Evolutionary conservation across 2,888 invertebrate genomes (phyloP).

Genomic region (Eupeodes luniger): DNA sequence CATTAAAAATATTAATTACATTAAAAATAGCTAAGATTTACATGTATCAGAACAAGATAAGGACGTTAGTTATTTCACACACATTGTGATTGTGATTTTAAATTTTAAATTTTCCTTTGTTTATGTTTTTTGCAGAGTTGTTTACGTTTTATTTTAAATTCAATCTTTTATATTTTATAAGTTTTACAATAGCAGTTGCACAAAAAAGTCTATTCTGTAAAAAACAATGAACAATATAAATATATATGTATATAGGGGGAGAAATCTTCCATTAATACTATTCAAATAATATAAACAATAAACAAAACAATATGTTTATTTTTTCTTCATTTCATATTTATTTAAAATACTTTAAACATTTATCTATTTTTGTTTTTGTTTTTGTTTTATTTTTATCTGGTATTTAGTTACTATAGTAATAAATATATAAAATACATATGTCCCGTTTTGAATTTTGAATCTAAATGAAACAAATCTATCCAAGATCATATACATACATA

Average conservation of each 20-base stretch:
- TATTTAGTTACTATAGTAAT: slow-evolving; percentile 67
- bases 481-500: slow-evolving; percentile 54
- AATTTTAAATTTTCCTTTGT: slow-evolving; percentile 26
- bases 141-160: slow-evolving; percentile 49
- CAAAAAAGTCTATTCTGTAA: slow-evolving; percentile 68
- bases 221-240: slow-evolving; percentile 74
- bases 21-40: slow-evolving; percentile 33
- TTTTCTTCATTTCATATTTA: slow-evolving; percentile 58
- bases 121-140: slow-evolving; percentile 24
- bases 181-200: slow-evolving; percentile 71
- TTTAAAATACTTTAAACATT: slow-evolving; percentile 75
- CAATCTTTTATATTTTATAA: slow-evolving; percentile 33
- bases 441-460: slow-evolving; percentile 59
- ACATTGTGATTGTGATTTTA: slow-evolving; percentile 64
- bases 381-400: slow-evolving; percentile 44
- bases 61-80: slow-evolving; percentile 72
- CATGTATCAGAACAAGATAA: slow-evolving; percentile 71
- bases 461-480: slow-evolving; percentile 55
- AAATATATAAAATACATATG: slow-evolving; percentile 60
- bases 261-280: slow-evolving; percentile 72
- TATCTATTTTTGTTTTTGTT: slow-evolving; percentile 54
- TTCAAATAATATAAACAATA: slow-evolving; percentile 71
- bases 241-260: slow-evolving; percentile 63
- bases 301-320: slow-evolving; percentile 58
- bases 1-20: background rate